Percentiles rank a stretch among this genome's conserved stretches.
Evolutionary conservation across 1,140 invertebrate genomes (phyloP).

Genomic region (Drosophila pachea): DNA sequence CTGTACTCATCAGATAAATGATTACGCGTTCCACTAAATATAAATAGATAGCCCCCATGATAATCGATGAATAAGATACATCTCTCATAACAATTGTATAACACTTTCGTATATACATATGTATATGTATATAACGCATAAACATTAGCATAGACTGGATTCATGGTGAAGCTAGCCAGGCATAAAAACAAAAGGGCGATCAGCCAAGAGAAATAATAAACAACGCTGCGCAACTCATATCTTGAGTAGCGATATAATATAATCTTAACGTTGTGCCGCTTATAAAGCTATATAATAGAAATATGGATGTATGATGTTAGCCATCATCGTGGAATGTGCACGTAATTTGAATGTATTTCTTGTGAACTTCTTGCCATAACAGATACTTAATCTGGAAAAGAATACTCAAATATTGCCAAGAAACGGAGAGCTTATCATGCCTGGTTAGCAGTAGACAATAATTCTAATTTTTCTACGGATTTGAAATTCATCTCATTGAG

Average conservation of each 20-base stretch:
- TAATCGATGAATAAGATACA: neutral
- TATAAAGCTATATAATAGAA: neutral
- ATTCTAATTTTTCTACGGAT: neutral
- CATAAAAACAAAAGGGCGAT: conserved; percentile 14
- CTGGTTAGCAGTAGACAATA: neutral
- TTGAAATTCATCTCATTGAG: neutral
- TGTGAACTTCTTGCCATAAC: neutral
- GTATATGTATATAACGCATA: neutral
- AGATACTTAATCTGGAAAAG: neutral
- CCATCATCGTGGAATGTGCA: neutral
- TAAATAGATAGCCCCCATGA: neutral
- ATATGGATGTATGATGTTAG: neutral
- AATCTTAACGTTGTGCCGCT: conserved; percentile 9
- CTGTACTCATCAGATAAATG: too few relatives aligned
- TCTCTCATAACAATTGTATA: neutral
- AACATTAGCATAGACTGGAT: conserved; percentile 9
- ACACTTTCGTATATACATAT: neutral
- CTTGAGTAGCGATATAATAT: conserved; percentile 2
- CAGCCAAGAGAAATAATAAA: neutral
- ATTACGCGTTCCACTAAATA: too few relatives aligned
- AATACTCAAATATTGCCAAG: neutral
- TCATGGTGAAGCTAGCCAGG: conserved; percentile 2
- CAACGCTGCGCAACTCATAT: neutral
- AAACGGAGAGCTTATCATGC: neutral
- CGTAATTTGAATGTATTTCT: neutral